Percentiles rank a stretch among this genome's conserved stretches.
Conservation (phyloP, 2,888 invertebrate genomes). For the Acanthococcus lagerstroemiae region DNA sequence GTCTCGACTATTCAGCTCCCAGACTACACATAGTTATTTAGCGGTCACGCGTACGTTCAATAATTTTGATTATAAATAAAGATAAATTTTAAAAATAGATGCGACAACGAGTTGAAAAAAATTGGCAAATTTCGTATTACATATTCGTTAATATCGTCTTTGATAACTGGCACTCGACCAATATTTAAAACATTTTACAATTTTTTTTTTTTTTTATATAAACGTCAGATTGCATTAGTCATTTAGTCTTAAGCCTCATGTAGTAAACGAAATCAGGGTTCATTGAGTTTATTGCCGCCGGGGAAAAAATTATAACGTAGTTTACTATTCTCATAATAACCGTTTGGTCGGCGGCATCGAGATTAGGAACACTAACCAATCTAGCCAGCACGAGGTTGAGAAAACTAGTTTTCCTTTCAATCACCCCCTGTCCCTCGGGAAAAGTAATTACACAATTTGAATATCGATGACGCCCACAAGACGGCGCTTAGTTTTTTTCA, state of each 20-base stretch:
- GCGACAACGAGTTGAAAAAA: conserved; percentile 11
- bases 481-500: no score
- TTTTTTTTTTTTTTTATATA: neutral
- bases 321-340: no score
- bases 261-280: neutral
- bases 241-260: neutral
- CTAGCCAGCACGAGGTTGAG: no score
- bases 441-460: no score
- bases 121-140: conserved; percentile 24
- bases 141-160: conserved; percentile 17
- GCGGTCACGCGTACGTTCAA: no score
- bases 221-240: neutral
- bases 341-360: no score
- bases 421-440: no score
- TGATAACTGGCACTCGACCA: conserved; percentile 23
- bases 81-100: conserved; percentile 21
- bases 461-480: no score
- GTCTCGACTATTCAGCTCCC: no score
- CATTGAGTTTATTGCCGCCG: neutral
- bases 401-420: no score
- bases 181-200: conserved; percentile 17
- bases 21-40: no score
- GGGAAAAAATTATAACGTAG: neutral
- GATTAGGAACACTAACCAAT: no score
- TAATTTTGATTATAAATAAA: conserved; percentile 18